These are phyloP conservation scores for Drosophila sturtevanti DNA, from an alignment of 1,140 invertebrate species.

Conservation along the genomic window DNA sequence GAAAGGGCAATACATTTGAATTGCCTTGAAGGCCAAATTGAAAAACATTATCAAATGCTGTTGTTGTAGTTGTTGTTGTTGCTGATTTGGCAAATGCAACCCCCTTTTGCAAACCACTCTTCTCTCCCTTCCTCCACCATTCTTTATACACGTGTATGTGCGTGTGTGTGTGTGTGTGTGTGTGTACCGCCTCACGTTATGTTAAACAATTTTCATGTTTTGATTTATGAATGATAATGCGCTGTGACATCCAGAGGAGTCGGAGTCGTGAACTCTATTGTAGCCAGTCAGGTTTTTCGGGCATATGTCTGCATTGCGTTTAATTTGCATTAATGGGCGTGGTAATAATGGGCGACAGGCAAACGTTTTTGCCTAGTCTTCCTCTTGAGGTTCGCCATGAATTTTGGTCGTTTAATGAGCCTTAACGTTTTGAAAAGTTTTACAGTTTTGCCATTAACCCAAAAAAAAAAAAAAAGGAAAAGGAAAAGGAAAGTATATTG, in stretches of 20 bases:
- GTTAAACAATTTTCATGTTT: slow-evolving; percentile 71
- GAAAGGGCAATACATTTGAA: not conserved
- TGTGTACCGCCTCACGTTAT: slow-evolving; percentile 22
- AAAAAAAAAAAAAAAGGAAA: slow-evolving; percentile 41
- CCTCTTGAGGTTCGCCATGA: slow-evolving; percentile 1
- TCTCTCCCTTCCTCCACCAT: too few relatives aligned
- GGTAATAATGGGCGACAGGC: slow-evolving; percentile 66
- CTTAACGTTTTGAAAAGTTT: slow-evolving; percentile 52
- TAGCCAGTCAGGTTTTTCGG: slow-evolving; percentile 31
- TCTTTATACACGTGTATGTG: not conserved
- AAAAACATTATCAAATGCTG: slow-evolving; percentile 20
- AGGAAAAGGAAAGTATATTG: slow-evolving; percentile 47
- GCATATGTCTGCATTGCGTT: slow-evolving; percentile 80
- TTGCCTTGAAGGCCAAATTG: not conserved
- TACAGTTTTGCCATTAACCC: slow-evolving; percentile 25
- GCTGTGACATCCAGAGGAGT: slow-evolving; percentile 64
- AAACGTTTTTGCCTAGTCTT: slow-evolving; percentile 21
- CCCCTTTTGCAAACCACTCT: slow-evolving; percentile 6
- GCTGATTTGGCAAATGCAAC: slow-evolving; percentile 19
- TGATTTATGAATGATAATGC: slow-evolving; percentile 82
- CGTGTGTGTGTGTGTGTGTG: not conserved
- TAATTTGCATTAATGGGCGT: slow-evolving; percentile 82
- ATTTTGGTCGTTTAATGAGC: slow-evolving; percentile 60
- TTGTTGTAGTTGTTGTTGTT: slow-evolving; percentile 15
- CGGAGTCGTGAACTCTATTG: not conserved